These are phyloP conservation scores for Darevskia nairensis DNA, from an alignment of 2,797 vertebrate genomes.

Conservation along the genomic window DNA sequence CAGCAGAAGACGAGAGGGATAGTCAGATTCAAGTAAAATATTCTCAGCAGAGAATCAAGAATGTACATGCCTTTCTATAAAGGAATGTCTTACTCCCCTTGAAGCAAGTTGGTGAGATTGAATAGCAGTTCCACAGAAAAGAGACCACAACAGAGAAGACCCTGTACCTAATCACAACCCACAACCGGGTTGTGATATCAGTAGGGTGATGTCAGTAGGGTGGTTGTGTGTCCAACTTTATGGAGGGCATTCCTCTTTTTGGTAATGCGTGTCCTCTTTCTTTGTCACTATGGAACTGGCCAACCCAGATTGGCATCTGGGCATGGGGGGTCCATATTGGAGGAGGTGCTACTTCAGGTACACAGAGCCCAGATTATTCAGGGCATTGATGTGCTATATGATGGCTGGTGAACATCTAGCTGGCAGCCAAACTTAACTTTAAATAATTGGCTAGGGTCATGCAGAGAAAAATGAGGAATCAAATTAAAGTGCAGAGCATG, in stretches of 20 bases:
- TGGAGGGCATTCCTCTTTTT: too few species aligned
- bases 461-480: not conserved
- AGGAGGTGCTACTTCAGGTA: not conserved
- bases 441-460: not conserved
- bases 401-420: not conserved
- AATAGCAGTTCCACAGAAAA: not conserved
- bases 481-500: not conserved
- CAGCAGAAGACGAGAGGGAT: not conserved
- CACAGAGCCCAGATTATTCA: not conserved
- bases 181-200: not conserved
- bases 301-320: too few species aligned
- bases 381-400: not conserved
- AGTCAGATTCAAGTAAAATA: not conserved
- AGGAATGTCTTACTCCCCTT: not conserved
- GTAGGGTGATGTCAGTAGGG: not conserved
- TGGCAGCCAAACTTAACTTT: not conserved
- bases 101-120: not conserved
- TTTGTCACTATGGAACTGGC: too few species aligned
- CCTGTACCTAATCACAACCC: not conserved
- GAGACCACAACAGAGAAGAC: not conserved
- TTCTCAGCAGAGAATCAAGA: not conserved
- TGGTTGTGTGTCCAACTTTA: not conserved
- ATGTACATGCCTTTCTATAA: not conserved
- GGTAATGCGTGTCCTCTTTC: too few species aligned
- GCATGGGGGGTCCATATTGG: too few species aligned